Evolutionary conservation across 2,113 vertebrate genomes (phyloP), one percentile per base, ranked within the genome.

Genomic region (Hydrochoerus hydrochaeris): DNA sequence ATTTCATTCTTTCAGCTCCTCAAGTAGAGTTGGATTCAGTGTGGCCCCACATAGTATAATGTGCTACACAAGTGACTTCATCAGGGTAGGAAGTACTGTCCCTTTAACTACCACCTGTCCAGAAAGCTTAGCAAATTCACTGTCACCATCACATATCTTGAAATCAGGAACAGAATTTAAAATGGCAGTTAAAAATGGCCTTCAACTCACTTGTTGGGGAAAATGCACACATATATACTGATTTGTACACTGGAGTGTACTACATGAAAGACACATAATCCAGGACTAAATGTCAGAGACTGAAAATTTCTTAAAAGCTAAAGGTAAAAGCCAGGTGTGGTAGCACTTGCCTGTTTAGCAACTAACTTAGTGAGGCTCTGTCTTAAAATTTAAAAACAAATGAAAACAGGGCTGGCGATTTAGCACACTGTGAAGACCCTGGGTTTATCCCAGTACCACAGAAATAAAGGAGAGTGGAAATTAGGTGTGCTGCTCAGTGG

Each of bases 1-100:
- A 46, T 44, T 26, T 57, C 1, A 44, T 85, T 94, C 52, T 85
- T 63, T 69, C 54, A 80, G 52, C 38, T 86, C 26, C 67, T 75
- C 41, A 93, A 94, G 67, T 90, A 60, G 63, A 92, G 83, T 0
- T 86, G 95, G 46, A 41, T 92, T 97, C 95, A 98, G 91, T 97
- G 91, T 97, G 97, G 94, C 90, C 97, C 88, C 92, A 97, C 97
- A 98, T 98, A 98, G 94, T 46, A 89, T 84, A 65, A 60, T 94
- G 90, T 58, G 84, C 94, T 96, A 35, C 90, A 84, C 89, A 71
- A 52, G 92, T 94, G 84, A 86, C 96, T 97, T 97, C 95, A 95
- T 90, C 86, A 97, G 73, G 28, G 38, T 1, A 77, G 88, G 98
- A 96, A 94, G 89, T 92, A 85, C 87, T 93, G 77, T 96, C 97